These are phyloP conservation scores for Baronia brevicornis DNA, from an alignment of 2,888 invertebrate species.

Conservation along the genomic window DNA sequence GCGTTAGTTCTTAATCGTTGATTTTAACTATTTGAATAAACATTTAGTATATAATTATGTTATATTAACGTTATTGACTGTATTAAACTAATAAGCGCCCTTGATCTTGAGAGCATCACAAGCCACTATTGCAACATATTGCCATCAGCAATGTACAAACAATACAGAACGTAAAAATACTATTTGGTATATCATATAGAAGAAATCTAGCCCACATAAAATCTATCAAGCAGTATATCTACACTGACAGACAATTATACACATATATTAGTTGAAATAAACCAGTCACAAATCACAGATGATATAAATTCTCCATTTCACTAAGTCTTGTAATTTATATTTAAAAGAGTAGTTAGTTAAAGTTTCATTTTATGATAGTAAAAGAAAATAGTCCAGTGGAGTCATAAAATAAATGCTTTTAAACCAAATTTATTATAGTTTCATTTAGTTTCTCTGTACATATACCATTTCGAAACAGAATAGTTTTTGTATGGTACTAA, in stretches of 20 bases:
- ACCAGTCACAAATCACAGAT: slow-evolving; percentile 75
- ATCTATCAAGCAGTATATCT: slow-evolving; percentile 64
- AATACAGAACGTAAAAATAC: slow-evolving; percentile 74
- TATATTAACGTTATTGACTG: too few species aligned
- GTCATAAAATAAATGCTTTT: slow-evolving; percentile 57
- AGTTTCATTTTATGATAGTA: slow-evolving; percentile 50
- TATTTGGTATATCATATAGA: slow-evolving; percentile 74
- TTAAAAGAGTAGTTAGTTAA: slow-evolving; percentile 53
- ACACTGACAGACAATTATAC: slow-evolving; percentile 63
- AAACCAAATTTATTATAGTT: slow-evolving; percentile 26
- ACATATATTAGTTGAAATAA: slow-evolving; percentile 71
- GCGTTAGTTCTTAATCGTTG: too few species aligned
- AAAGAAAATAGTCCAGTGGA: slow-evolving; percentile 44
- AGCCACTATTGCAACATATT: too few species aligned
- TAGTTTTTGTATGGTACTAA: slow-evolving; percentile 23
- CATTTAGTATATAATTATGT: too few species aligned
- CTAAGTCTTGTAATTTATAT: slow-evolving; percentile 65
- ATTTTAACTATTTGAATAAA: too few species aligned
- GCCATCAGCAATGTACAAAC: slow-evolving; percentile 54
- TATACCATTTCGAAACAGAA: slow-evolving; percentile 4
- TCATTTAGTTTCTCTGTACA: slow-evolving; percentile 1
- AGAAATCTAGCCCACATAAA: slow-evolving; percentile 70
- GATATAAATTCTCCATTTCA: slow-evolving; percentile 73
- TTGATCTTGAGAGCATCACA: too few species aligned
- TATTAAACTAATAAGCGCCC: too few species aligned